Evolutionary conservation across 2,113 vertebrate genomes (phyloP).

Genomic region (Actinemys pallida): DNA sequence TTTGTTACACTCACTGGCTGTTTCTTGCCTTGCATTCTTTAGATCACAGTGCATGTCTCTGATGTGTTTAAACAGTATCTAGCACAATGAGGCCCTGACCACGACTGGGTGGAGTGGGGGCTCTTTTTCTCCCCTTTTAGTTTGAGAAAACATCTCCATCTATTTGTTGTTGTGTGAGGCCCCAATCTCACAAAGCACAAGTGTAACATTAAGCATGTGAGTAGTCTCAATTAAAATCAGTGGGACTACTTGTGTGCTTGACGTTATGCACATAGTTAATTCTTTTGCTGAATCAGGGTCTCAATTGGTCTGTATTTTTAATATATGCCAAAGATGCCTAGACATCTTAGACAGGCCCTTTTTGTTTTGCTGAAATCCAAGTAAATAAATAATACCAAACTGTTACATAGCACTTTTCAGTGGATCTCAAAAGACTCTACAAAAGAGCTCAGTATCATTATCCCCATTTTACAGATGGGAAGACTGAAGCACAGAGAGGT

Average conservation of each 20-base stretch:
- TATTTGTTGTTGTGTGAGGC: background rate
- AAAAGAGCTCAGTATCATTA: background rate
- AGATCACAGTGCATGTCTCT: background rate
- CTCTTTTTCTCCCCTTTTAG: background rate
- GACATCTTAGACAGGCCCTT: background rate
- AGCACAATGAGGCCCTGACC: background rate
- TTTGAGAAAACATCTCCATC: background rate
- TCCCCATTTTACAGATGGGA: background rate
- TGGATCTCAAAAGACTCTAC: background rate
- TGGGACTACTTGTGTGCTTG: accelerated
- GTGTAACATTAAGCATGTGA: accelerated
- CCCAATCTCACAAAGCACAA: background rate
- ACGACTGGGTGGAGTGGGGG: background rate
- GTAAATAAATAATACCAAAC: background rate
- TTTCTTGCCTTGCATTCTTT: background rate
- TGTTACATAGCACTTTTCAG: accelerated
- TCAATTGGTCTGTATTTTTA: accelerated
- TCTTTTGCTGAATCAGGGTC: accelerated
- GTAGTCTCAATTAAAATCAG: background rate
- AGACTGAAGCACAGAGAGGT: background rate
- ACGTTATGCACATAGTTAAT: accelerated
- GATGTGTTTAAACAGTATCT: background rate
- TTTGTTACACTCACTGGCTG: background rate
- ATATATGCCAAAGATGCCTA: background rate
- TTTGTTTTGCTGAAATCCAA: background rate